Evolutionary conservation across 2,113 vertebrate species (phyloP).

Genomic region (Vombatus ursinus): DNA sequence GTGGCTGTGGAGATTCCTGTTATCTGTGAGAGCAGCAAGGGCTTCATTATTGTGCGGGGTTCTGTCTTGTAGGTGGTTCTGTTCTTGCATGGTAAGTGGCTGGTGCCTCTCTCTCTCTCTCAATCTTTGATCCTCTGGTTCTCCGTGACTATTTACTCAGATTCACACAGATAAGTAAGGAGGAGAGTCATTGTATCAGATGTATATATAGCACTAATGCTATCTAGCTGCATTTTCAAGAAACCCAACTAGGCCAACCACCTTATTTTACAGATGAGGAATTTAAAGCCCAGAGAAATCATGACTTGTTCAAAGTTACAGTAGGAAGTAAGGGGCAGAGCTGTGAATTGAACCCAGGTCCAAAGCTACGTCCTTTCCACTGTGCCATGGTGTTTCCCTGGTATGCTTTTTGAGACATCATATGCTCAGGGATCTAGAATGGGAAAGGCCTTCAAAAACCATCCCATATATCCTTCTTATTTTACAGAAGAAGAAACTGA

Average conservation of each 20-base stretch:
- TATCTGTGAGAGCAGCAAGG: background rate
- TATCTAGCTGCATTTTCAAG: background rate
- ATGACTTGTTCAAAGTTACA: too few relatives aligned
- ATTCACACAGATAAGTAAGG: background rate
- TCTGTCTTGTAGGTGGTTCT: background rate
- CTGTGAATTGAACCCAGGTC: too few relatives aligned
- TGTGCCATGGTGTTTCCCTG: too few relatives aligned
- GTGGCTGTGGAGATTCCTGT: background rate
- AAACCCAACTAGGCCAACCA: background rate
- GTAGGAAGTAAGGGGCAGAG: too few relatives aligned
- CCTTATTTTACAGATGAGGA: too few relatives aligned
- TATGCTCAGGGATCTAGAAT: too few relatives aligned
- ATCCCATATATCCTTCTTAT: too few relatives aligned
- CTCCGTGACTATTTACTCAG: background rate
- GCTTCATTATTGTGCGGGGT: background rate
- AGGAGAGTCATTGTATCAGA: background rate
- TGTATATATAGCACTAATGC: background rate
- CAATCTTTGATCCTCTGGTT: background rate
- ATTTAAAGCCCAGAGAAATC: too few relatives aligned
- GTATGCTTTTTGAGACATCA: too few relatives aligned
- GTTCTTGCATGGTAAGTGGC: background rate
- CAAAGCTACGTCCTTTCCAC: too few relatives aligned
- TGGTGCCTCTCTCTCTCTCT: background rate
- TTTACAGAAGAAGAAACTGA: too few relatives aligned
- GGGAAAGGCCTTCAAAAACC: too few relatives aligned